Base-by-base conservation (phyloP, 2,113 vertebrate species). In the Prunella fulvescens region DNA sequence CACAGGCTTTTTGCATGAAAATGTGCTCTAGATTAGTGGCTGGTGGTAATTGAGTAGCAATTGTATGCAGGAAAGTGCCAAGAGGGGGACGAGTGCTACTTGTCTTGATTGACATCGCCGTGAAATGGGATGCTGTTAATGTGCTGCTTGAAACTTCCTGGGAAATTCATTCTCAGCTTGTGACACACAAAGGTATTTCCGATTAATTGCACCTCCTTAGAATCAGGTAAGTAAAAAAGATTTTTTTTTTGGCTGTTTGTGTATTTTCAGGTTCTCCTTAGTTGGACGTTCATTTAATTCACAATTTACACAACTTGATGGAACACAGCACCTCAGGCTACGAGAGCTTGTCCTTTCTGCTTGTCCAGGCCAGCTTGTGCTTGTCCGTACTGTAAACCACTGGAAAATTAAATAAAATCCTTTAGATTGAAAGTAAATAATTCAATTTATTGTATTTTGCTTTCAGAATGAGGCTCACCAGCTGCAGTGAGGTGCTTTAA, bases 51-150 rank as follows among this genome's bases (percentile, higher is more conserved):
- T 57, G 69, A 77, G 77, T 40, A 42, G 80, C 93, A 81, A 70
- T 84, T 95, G 80, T 86, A 91, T 54, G 77, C 64, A 94, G 81
- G 64, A 66, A 95, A 92, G 67, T 94, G 72, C 67, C 60, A 35
- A n/a, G 40, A 73, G 76, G 19, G 25, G 40, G 50, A 93, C 44
- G 19, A 45, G 72, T 29, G 60, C 39, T 28, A 7, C 42, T 76
- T 69, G 44, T 40, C 31, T 64, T 80, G 86, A 81, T 28, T 73
- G 86, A 57, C 35, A 10, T 35, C 19, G 8, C 53, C 10, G 1
- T 44, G 45, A 56, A 80, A 54, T 73, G 20, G 28, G 23, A 31
- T 26, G 47, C 62, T 54, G 33, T 45, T 66, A 53, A 54, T 42
- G 64, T 0, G 2, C 91, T 86, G 58, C 50, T 64, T 61, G 72